Base-by-base conservation (phyloP, 2,797 vertebrate species). In the Cheracebus regulus region DNA sequence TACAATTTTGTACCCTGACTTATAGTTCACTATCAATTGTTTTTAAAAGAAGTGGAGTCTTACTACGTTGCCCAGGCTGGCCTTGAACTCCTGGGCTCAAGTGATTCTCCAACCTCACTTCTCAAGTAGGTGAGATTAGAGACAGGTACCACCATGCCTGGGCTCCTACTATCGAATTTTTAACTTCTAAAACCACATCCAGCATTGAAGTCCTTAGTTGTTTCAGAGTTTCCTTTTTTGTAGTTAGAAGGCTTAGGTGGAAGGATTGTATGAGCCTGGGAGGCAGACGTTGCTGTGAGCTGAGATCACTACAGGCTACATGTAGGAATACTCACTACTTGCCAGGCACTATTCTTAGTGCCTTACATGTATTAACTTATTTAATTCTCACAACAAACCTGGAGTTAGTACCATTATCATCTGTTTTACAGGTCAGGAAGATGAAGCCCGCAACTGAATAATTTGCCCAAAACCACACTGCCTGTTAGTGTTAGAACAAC, bases 401-500 rank as follows among this genome's bases (percentile, higher is more conserved):
- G 17, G 52, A 55, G 64, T 64, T 8, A 88, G 22, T 48, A 44
- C 11, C 83, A 30, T 26, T 52, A 72, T 39, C 3, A 72, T 73
- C 20, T 90, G 61, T 58, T 72, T 92, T 33, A 92, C 41, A 95
- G 81, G 79, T 39, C 7, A 55, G 85, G 57, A 97, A 88, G 84
- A 4, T 82, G 46, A 85, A 61, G 78, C 52, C 44, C 58, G 85
- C 78, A 95, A 81, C 26, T 39, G 80, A 67, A 48, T 46, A 88
- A 78, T 82, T 80, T 83, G 28, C 46, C 50, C 90, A 52, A 89
- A 93, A 96, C 90, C 61, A 57, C 7, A 85, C 9, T 67, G 78
- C 46, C 64, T 30, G n/a, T 76, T 55, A 50, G 72, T 96, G 39
- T 46, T 12, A 61, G 76, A 91, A 95, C 76, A 96, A 50, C 57